Evolutionary conservation across 1,140 invertebrate species (phyloP).

Genomic region (Lepidostoma basale): DNA sequence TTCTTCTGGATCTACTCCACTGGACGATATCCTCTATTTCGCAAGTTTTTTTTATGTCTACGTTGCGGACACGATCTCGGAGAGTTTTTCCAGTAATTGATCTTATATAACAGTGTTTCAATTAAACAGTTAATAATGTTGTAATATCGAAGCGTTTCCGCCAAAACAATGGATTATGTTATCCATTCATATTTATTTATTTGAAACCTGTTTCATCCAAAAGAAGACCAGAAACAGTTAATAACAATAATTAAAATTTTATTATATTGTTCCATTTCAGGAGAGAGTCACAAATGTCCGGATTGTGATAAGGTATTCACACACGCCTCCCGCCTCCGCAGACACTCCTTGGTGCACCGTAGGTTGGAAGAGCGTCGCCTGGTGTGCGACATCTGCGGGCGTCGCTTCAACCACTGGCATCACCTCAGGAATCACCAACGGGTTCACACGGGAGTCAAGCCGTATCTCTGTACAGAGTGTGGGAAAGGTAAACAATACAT

Average conservation of each 20-base stretch:
- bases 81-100: no score
- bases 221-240: neutral
- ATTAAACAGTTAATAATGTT: no score
- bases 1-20: no score
- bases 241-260: neutral
- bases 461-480: constrained; percentile 37
- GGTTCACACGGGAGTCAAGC: constrained; percentile 33
- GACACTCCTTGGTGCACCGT: constrained; percentile 31
- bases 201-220: no score
- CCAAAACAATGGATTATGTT: no score
- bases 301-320: constrained; percentile 34
- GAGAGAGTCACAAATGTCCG: constrained; percentile 34
- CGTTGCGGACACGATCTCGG: no score
- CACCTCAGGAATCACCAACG: constrained; percentile 40
- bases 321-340: constrained; percentile 23
- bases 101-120: no score
- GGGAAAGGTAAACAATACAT: constrained; percentile 39
- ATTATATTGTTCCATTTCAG: constrained; percentile 15
- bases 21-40: no score
- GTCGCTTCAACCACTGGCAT: constrained; percentile 37
- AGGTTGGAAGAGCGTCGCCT: constrained; percentile 26
- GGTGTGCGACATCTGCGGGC: constrained; percentile 30
- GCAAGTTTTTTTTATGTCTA: no score
- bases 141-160: no score
- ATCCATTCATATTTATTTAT: neutral